These are phyloP conservation scores for Cylas formicarius DNA, from an alignment of 1,140 invertebrate genomes.

Conservation along the genomic window DNA sequence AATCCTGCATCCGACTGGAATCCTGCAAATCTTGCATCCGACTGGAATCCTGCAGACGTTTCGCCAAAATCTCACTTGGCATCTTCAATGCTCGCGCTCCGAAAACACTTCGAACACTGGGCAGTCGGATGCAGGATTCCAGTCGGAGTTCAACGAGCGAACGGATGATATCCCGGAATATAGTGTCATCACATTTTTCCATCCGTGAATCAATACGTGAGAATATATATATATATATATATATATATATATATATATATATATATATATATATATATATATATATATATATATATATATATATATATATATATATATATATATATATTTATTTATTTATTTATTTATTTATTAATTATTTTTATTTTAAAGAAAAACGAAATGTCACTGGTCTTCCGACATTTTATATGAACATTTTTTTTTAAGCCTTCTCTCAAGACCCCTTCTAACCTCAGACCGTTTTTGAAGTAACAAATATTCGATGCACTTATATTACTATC, in stretches of 20 bases:
- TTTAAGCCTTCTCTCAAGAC: background rate
- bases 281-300: constrained; percentile 4
- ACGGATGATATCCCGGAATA: too few relatives aligned
- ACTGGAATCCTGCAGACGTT: too few relatives aligned
- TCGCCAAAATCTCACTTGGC: too few relatives aligned
- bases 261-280: constrained; percentile 6
- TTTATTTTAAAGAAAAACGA: background rate
- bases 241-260: constrained; percentile 7
- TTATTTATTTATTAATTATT: background rate
- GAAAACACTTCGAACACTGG: too few relatives aligned
- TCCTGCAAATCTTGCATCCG: too few relatives aligned
- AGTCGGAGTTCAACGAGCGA: too few relatives aligned
- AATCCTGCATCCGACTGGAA: too few relatives aligned
- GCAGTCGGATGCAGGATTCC: too few relatives aligned
- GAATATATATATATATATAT: constrained; percentile 1
- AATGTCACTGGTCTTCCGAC: background rate
- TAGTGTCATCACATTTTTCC: too few relatives aligned
- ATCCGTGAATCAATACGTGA: background rate
- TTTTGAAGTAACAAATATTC: background rate
- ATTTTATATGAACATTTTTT: background rate
- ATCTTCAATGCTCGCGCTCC: too few relatives aligned
- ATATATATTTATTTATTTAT: constrained; percentile 1
- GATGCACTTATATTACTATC: background rate
- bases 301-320: constrained; percentile 3
- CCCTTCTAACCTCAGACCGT: background rate